Percentiles rank a stretch among this genome's conserved stretches.
These are phyloP conservation scores for Ancistrus triradiatus DNA, from an alignment of 2,113 vertebrate species.

Conservation along the genomic window DNA sequence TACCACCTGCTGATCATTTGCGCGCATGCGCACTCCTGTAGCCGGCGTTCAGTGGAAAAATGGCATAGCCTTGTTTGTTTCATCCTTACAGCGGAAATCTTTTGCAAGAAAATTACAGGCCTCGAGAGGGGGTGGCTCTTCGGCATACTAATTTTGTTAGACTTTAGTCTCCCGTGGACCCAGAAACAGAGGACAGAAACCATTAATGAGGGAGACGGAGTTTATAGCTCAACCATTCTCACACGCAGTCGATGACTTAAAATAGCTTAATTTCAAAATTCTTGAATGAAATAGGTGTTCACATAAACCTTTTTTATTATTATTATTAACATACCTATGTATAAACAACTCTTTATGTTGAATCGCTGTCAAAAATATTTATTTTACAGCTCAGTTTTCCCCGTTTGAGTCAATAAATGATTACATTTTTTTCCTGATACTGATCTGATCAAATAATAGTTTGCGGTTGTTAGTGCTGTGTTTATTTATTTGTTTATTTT, in stretches of 20 bases:
- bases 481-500: too few species aligned
- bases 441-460: too few species aligned
- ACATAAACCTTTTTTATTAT: too few species aligned
- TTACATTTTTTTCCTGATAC: too few species aligned
- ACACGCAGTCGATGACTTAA: neutral
- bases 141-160: conserved; percentile 99
- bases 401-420: too few species aligned
- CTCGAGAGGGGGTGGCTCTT: conserved; percentile 85
- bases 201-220: conserved; percentile 77
- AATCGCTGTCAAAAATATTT: too few species aligned
- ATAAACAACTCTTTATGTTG: too few species aligned
- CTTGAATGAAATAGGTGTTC: too few species aligned
- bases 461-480: too few species aligned
- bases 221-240: conserved; percentile 13
- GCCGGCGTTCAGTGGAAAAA: conserved; percentile 58
- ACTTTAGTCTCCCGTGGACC: conserved; percentile 89
- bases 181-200: conserved; percentile 68
- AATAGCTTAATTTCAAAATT: too few species aligned
- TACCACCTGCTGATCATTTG: conserved; percentile 92
- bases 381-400: too few species aligned
- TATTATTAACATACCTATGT: too few species aligned
- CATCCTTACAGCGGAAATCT: conserved; percentile 89
- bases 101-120: conserved; percentile 96
- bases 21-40: conserved; percentile 55
- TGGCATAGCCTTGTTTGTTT: conserved; percentile 86